Conservation (phyloP, 2,888 invertebrate species). For the Palloptera scutellata region DNA sequence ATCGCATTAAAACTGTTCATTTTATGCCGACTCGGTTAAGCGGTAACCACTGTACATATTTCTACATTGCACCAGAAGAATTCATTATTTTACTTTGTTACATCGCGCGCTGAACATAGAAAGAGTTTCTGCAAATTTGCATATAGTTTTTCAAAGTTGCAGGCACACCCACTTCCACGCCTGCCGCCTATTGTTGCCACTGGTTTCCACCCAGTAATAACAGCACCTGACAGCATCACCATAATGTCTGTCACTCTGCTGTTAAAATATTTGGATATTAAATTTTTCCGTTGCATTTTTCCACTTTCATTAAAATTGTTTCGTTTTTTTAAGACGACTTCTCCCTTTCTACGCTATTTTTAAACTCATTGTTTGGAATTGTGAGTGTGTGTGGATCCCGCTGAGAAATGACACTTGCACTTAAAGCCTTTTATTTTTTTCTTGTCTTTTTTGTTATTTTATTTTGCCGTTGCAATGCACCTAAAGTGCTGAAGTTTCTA, state of each 20-base stretch:
- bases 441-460: too few relatives aligned
- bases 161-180: not conserved
- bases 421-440: slow-evolving; percentile 42
- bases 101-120: too few relatives aligned
- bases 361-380: too few relatives aligned
- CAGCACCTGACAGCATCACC: slow-evolving; percentile 21
- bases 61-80: not conserved
- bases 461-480: slow-evolving; percentile 34
- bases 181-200: not conserved
- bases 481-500: slow-evolving; percentile 7
- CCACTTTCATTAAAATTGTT: slow-evolving; percentile 17
- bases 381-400: not conserved
- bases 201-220: not conserved
- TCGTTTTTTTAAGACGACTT: not conserved
- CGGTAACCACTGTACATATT: too few relatives aligned
- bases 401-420: slow-evolving; percentile 35
- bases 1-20: too few relatives aligned
- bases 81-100: slow-evolving; percentile 15
- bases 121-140: slow-evolving; percentile 34
- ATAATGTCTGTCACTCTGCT: slow-evolving; percentile 28
- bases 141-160: slow-evolving; percentile 29
- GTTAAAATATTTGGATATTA: slow-evolving; percentile 48
- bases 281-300: slow-evolving; percentile 36
- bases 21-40: too few relatives aligned
- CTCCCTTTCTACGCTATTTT: too few relatives aligned